Evolutionary conservation across 2,113 vertebrate species (phyloP).

Genomic region (Tenebrosternarchus preto): DNA sequence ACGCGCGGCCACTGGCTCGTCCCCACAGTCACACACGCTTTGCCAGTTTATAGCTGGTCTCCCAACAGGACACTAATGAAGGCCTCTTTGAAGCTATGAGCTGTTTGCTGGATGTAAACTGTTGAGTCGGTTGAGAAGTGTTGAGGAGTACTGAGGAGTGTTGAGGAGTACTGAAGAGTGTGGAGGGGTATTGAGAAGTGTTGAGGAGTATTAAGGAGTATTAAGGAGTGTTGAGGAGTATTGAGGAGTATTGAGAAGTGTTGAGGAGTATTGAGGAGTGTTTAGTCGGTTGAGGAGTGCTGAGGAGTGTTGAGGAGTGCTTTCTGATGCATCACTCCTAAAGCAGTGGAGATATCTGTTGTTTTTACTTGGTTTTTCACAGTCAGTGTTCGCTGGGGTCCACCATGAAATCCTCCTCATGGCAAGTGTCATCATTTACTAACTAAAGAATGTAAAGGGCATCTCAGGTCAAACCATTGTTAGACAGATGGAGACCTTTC

Average conservation of each 20-base stretch:
- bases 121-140: neutral
- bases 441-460: constrained; percentile 29
- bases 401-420: neutral
- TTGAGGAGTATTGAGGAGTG: too few relatives aligned
- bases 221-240: too few relatives aligned
- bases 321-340: too few relatives aligned
- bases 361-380: too few relatives aligned
- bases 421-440: neutral
- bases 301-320: too few relatives aligned
- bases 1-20: neutral
- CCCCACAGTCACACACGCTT: neutral
- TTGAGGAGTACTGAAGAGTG: too few relatives aligned
- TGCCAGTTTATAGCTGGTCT: neutral
- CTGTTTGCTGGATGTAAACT: neutral
- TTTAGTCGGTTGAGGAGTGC: neutral
- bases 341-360: neutral
- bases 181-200: too few relatives aligned
- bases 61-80: neutral
- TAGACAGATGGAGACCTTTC: constrained; percentile 25
- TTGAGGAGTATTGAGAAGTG: neutral
- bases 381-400: neutral
- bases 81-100: neutral
- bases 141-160: neutral
- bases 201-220: too few relatives aligned
- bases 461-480: constrained; percentile 1